Percentiles rank a stretch among this genome's conserved stretches.
phyloP scores from a whole-genome alignment of 2,888 invertebrate genomes.

The Drosophila pseudotakahashii region DNA sequence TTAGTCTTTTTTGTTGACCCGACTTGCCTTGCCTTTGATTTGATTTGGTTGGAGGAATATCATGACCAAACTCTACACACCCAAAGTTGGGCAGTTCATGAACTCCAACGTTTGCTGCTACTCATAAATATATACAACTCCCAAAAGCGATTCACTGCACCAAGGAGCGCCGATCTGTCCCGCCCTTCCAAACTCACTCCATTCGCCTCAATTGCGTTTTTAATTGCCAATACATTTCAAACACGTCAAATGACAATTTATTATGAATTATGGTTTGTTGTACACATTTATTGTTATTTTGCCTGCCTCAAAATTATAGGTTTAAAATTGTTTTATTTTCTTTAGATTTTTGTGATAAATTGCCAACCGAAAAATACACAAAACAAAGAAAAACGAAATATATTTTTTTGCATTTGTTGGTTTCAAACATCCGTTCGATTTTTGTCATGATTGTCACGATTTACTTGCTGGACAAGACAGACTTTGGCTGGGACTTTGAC shows the following conservation, averaged over 20 bases:
- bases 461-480: slow-evolving; percentile 64
- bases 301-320: slow-evolving; percentile 27
- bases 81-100: slow-evolving; percentile 36
- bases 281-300: slow-evolving; percentile 35
- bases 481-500: slow-evolving; percentile 18
- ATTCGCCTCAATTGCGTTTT: slow-evolving; percentile 36
- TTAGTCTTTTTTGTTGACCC: slow-evolving; percentile 1
- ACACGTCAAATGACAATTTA: slow-evolving; percentile 77
- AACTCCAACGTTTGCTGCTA: slow-evolving; percentile 36
- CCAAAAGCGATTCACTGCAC: slow-evolving; percentile 25
- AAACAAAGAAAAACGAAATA: slow-evolving; percentile 18
- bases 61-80: slow-evolving; percentile 40
- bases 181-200: slow-evolving; percentile 16
- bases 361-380: slow-evolving; percentile 49
- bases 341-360: slow-evolving; percentile 67
- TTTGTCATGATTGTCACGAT: slow-evolving; percentile 76
- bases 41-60: slow-evolving; percentile 11
- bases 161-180: slow-evolving; percentile 31
- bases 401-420: slow-evolving; percentile 56
- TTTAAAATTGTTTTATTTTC: slow-evolving; percentile 24
- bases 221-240: slow-evolving; percentile 68
- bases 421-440: slow-evolving; percentile 73
- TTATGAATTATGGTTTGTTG: slow-evolving; percentile 59
- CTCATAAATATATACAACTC: slow-evolving; percentile 26
- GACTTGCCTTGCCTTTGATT: slow-evolving; percentile 21